These are phyloP conservation scores for Potamilus streckersoni DNA, from an alignment of 1,140 invertebrate species.

Conservation along the genomic window DNA sequence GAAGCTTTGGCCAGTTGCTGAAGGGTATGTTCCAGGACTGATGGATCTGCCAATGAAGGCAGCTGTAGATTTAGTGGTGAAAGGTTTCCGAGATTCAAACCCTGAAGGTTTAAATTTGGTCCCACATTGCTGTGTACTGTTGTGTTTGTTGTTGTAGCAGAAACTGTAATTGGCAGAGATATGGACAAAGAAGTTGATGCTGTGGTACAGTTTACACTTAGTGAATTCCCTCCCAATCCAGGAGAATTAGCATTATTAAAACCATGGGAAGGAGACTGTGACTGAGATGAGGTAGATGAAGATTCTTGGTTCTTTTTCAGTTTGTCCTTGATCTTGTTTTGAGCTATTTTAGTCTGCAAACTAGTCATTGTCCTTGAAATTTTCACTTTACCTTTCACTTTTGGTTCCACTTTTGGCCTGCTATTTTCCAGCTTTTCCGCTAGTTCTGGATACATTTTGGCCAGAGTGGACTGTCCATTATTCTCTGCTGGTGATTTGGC, in stretches of 20 bases:
- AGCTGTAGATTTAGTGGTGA: slow-evolving; percentile 21
- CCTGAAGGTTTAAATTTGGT: neutral
- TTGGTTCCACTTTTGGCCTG: slow-evolving; percentile 53
- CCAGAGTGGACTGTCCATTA: slow-evolving; percentile 44
- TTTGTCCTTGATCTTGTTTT: slow-evolving; percentile 71
- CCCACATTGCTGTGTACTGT: slow-evolving; percentile 1
- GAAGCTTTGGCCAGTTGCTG: slow-evolving; percentile 23
- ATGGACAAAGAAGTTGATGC: too few species aligned
- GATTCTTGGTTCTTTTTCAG: slow-evolving; percentile 64
- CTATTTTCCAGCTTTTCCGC: slow-evolving; percentile 64
- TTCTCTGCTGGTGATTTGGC: slow-evolving; percentile 34
- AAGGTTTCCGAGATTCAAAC: neutral
- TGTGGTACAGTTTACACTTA: neutral
- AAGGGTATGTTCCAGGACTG: slow-evolving; percentile 25
- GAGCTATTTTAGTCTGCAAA: slow-evolving; percentile 70
- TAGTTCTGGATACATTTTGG: slow-evolving; percentile 65
- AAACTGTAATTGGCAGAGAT: too few species aligned
- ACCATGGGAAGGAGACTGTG: slow-evolving; percentile 41
- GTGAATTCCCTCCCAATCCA: neutral
- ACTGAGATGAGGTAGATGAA: slow-evolving; percentile 37
- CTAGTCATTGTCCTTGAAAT: slow-evolving; percentile 70
- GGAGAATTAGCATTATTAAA: slow-evolving; percentile 22
- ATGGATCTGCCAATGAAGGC: slow-evolving; percentile 16
- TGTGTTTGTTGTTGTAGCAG: too few species aligned
- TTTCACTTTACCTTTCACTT: slow-evolving; percentile 56